Evolutionary conservation across 2,113 vertebrate genomes (phyloP).

Genomic region (Hassar affinis): DNA sequence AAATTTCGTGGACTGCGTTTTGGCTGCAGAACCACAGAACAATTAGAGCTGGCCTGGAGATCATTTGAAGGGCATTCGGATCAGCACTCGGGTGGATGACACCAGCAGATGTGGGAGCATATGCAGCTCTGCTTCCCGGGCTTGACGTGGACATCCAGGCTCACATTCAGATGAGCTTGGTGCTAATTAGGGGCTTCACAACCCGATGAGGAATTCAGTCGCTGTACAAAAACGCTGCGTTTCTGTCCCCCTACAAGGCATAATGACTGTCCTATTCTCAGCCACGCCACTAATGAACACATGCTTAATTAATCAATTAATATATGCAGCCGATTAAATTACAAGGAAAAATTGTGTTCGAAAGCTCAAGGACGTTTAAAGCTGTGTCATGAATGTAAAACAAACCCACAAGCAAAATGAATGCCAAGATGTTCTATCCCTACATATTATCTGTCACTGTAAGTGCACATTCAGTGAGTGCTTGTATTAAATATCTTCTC

Average conservation of each 20-base stretch:
- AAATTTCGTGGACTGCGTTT: conserved; percentile 27
- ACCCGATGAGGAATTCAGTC: not conserved
- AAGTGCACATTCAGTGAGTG: not conserved
- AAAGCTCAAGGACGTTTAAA: conserved; percentile 16
- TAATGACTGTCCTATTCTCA: conserved; percentile 14
- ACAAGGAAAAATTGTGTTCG: conserved; percentile 8
- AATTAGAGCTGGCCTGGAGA: conserved; percentile 51
- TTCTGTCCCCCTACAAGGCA: not conserved
- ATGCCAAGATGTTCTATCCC: not conserved
- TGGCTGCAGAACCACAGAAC: conserved; percentile 32
- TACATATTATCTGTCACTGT: not conserved
- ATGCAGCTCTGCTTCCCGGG: conserved; percentile 24
- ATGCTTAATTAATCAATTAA: conserved; percentile 38
- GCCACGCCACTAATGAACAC: conserved; percentile 36
- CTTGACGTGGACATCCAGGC: conserved; percentile 6
- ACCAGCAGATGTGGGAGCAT: conserved; percentile 44
- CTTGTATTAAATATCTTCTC: conserved; percentile 17
- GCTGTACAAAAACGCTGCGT: conserved; percentile 2
- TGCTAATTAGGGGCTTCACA: conserved; percentile 31
- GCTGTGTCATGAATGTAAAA: conserved; percentile 23
- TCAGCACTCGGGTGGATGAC: conserved; percentile 34
- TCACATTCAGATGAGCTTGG: conserved; percentile 13
- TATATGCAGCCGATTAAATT: conserved; percentile 35
- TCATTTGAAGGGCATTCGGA: conserved; percentile 44
- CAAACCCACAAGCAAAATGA: not conserved